phyloP scores from a whole-genome alignment of 2,888 invertebrate genomes.

The Myopa tessellatipennis region DNA sequence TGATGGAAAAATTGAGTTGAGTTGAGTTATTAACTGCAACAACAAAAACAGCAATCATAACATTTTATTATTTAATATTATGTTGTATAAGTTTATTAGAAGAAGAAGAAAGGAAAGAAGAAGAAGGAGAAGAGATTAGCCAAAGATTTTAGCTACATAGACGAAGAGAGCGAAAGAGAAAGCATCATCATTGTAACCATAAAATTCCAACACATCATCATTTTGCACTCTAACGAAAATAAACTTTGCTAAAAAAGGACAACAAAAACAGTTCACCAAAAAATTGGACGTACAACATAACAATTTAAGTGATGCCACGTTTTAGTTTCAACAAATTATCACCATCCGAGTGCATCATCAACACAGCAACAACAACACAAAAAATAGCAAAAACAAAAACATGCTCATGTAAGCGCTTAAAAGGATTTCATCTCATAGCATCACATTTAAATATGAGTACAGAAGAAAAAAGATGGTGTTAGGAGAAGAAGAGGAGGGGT shows the following conservation, averaged over 20 bases:
- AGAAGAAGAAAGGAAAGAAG: no score
- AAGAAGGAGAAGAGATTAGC: no score
- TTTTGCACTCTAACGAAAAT: no score
- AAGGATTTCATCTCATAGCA: not conserved
- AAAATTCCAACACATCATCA: no score
- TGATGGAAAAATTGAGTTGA: no score
- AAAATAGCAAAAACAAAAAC: not conserved
- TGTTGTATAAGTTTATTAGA: no score
- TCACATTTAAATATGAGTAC: conserved; percentile 7
- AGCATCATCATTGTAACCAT: no score
- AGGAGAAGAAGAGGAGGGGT: not conserved
- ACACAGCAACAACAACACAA: not conserved
- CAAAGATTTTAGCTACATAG: no score
- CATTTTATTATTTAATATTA: not conserved
- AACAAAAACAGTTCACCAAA: no score
- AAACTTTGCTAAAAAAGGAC: no score
- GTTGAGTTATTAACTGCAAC: conserved; percentile 1
- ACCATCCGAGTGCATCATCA: not conserved
- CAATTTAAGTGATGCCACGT: conserved; percentile 23
- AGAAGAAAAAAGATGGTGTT: not conserved
- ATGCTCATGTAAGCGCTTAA: not conserved
- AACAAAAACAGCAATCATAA: not conserved
- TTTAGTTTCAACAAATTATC: conserved; percentile 27
- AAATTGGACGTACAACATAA: no score
- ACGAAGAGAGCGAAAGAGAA: no score